Percentiles rank a stretch among this genome's conserved stretches.
phyloP scores from a whole-genome alignment of 2,797 vertebrate genomes.

The Alauda arvensis region DNA sequence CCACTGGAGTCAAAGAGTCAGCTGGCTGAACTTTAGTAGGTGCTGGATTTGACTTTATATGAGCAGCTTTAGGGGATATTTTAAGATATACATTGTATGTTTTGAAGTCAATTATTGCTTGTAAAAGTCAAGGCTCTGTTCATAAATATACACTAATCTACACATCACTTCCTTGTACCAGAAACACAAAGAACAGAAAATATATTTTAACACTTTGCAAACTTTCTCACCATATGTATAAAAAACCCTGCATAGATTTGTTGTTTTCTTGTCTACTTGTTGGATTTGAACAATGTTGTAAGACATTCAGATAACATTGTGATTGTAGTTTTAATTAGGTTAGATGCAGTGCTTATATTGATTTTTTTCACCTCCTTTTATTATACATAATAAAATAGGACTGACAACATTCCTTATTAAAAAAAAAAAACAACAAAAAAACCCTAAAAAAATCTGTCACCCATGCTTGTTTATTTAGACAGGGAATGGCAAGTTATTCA shows the following conservation, averaged over 20 bases:
- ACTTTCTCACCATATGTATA: constrained; percentile 59
- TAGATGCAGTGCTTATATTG: constrained; percentile 54
- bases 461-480: constrained; percentile 50
- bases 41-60: constrained; percentile 57
- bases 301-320: constrained; percentile 56
- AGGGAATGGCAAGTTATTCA: neutral
- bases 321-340: constrained; percentile 61
- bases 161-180: constrained; percentile 44
- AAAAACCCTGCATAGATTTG: constrained; percentile 64
- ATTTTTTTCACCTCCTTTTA: constrained; percentile 50
- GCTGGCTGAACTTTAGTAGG: constrained; percentile 59
- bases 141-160: constrained; percentile 48
- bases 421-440: neutral
- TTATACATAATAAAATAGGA: constrained; percentile 52
- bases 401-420: constrained; percentile 53
- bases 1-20: constrained; percentile 42
- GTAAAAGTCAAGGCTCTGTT: constrained; percentile 59
- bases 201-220: constrained; percentile 49
- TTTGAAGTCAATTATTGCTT: constrained; percentile 54
- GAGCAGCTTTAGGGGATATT: constrained; percentile 58
- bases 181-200: constrained; percentile 44
- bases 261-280: constrained; percentile 51
- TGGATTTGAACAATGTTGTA: constrained; percentile 57
- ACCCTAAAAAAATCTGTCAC: neutral
- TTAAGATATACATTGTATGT: constrained; percentile 56